Conservation (phyloP, 2,797 vertebrate genomes). For the Orestias chungarensis region DNA sequence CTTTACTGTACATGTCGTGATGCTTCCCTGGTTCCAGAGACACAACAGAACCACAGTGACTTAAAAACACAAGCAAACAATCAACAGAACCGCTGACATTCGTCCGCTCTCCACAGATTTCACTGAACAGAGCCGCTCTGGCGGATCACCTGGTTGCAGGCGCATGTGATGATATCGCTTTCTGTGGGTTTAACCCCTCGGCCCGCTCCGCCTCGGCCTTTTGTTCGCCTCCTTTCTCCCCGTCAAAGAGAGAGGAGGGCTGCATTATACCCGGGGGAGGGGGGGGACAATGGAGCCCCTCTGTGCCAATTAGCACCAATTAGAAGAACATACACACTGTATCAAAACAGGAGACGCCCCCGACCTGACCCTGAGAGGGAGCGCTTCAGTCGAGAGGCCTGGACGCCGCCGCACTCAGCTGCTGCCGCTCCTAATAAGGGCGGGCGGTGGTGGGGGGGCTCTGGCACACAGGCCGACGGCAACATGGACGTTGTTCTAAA, state of each 20-base stretch:
- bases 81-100: too few relatives aligned
- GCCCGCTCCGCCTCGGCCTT: slow-evolving; percentile 58
- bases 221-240: slow-evolving; percentile 69
- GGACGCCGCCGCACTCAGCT: slow-evolving; percentile 55
- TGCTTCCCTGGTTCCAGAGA: slow-evolving; percentile 84
- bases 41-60: slow-evolving; percentile 21
- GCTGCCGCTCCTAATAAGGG: slow-evolving; percentile 58
- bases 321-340: slow-evolving; percentile 79
- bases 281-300: slow-evolving; percentile 81
- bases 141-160: slow-evolving; percentile 28
- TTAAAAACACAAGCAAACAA: too few relatives aligned
- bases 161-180: slow-evolving; percentile 69
- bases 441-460: slow-evolving; percentile 30
- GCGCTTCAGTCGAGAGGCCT: slow-evolving; percentile 65
- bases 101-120: too few relatives aligned
- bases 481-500: slow-evolving; percentile 60
- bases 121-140: slow-evolving; percentile 15
- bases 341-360: slow-evolving; percentile 79
- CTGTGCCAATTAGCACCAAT: slow-evolving; percentile 82
- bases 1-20: slow-evolving; percentile 93
- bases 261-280: slow-evolving; percentile 74
- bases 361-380: slow-evolving; percentile 67
- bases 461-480: slow-evolving; percentile 52
- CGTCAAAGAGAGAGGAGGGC: slow-evolving; percentile 60
- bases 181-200: slow-evolving; percentile 66